Percentiles rank a stretch among this genome's conserved stretches.
Conservation (phyloP, 2,888 invertebrate genomes). For the Liopterus haemorrhoidalis region DNA sequence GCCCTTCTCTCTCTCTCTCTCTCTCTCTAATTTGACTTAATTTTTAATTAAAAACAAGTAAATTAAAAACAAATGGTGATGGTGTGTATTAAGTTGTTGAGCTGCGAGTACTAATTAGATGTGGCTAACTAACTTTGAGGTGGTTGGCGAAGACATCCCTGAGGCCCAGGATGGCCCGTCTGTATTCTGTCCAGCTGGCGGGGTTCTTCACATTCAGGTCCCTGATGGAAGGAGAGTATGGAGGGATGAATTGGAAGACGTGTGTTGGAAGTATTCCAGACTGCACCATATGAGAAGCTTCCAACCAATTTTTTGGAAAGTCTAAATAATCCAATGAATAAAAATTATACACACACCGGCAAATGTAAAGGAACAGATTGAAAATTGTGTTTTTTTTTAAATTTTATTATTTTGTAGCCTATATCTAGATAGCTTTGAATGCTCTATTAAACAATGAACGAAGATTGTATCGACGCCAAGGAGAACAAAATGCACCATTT, state of each 20-base stretch:
- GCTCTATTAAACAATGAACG: too few species aligned
- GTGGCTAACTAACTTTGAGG: slow-evolving; percentile 38
- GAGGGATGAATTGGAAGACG: slow-evolving; percentile 47
- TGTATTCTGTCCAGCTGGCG: slow-evolving; percentile 40
- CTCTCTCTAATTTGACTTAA: too few species aligned
- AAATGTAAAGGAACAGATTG: too few species aligned
- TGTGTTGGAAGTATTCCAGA: slow-evolving; percentile 50
- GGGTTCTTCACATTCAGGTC: slow-evolving; percentile 41
- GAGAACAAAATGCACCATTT: too few species aligned
- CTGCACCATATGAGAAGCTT: slow-evolving; percentile 46
- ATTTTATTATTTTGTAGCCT: too few species aligned
- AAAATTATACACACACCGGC: too few species aligned
- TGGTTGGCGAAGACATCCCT: slow-evolving; percentile 42
- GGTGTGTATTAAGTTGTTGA: background rate
- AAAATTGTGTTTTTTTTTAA: too few species aligned
- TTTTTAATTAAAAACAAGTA: too few species aligned
- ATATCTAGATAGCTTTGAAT: too few species aligned
- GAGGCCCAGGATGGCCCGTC: slow-evolving; percentile 40
- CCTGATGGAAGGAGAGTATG: slow-evolving; percentile 38
- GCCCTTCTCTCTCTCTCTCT: too few species aligned
- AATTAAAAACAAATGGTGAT: background rate
- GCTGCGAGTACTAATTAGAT: background rate
- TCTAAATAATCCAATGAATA: too few species aligned
- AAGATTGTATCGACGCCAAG: too few species aligned
- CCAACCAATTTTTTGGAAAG: slow-evolving; percentile 45